Evolutionary conservation across 2,113 vertebrate species (phyloP).

Genomic region (Cololabis saira): DNA sequence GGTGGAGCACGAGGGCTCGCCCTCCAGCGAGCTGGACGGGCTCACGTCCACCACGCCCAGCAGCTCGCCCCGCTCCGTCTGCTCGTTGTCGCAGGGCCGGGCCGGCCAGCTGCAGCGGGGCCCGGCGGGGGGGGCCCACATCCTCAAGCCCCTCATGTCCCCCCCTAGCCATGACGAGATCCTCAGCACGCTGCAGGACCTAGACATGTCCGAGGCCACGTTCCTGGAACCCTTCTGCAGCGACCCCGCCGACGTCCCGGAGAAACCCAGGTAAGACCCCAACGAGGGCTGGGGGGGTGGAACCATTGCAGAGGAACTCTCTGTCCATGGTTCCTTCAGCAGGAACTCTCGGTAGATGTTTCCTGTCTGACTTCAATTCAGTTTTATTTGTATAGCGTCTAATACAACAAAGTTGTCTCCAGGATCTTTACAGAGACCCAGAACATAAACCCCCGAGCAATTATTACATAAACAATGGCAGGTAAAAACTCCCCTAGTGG

Average conservation of each 20-base stretch:
- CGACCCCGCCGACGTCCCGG: slow-evolving; percentile 93
- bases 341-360: too few relatives aligned
- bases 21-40: slow-evolving; percentile 87
- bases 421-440: too few relatives aligned
- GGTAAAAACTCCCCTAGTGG: too few relatives aligned
- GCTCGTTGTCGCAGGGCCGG: slow-evolving; percentile 91
- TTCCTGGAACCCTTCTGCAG: slow-evolving; percentile 98
- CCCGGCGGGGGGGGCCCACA: slow-evolving; percentile 81
- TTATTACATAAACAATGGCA: too few relatives aligned
- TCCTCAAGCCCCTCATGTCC: slow-evolving; percentile 98
- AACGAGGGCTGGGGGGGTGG: too few relatives aligned
- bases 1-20: slow-evolving; percentile 86
- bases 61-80: slow-evolving; percentile 92
- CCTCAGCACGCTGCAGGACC: slow-evolving; percentile 88
- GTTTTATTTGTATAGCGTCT: too few relatives aligned
- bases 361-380: too few relatives aligned
- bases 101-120: slow-evolving; percentile 86
- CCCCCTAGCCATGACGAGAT: slow-evolving; percentile 97
- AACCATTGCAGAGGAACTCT: too few relatives aligned
- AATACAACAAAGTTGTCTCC: too few relatives aligned
- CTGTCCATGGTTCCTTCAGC: too few relatives aligned
- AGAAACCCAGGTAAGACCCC: slow-evolving; percentile 89
- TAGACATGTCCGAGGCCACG: slow-evolving; percentile 92
- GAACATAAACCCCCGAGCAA: too few relatives aligned
- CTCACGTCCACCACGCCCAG: slow-evolving; percentile 91